Evolutionary conservation across 2,888 invertebrate species (phyloP), one percentile per base, ranked within the genome.

Genomic region (Embidobia sp.): DNA sequence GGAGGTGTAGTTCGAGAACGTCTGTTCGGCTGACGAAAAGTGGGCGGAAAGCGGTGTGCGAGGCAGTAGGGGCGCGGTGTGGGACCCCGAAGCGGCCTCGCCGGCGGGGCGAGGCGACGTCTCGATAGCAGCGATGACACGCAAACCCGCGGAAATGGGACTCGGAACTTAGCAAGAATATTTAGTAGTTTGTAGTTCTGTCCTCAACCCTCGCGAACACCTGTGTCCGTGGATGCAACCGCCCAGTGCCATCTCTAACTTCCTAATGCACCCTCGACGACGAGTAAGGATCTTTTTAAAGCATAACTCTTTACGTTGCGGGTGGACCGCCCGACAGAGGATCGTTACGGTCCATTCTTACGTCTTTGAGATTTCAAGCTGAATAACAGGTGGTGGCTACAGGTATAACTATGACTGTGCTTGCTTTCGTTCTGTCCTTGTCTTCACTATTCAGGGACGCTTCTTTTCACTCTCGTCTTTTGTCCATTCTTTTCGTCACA

Each of bases 101-200:
- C 77, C 79, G 81, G 82, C 79, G 79, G 81, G 82, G 82, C 77
- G 79, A 75, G 77, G 70, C 70, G 70, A 69, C 64, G 73, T 63
- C 63, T 66, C 66, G 49, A 27, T 77, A 69, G 55, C 78, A 80
- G 74, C 79, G 84, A 84, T 83, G 86, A 85, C 79, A 79, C 67
- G 80, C 84, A 75, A 78, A 85, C 80, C 83, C 83, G 81, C 84
- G 85, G 88, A 87, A 84, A 89, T 89, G 89, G 88, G 88, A 89
- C 82, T 87, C 86, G 84, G 83, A 83, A 84, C 78, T 83, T 76
- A 80, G 77, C 72, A 84, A 80, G 79, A 81, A 83, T 82, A 77
- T 84, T 83, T 82, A 83, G 88, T 89, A 89, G 89, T 89, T 89
- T 88, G 88, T 88, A 89, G 89, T 86, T 82, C 77, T 79, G 77